These are phyloP conservation scores for Pelobates cultripes DNA, from an alignment of 2,797 vertebrate species.

Conservation along the genomic window DNA sequence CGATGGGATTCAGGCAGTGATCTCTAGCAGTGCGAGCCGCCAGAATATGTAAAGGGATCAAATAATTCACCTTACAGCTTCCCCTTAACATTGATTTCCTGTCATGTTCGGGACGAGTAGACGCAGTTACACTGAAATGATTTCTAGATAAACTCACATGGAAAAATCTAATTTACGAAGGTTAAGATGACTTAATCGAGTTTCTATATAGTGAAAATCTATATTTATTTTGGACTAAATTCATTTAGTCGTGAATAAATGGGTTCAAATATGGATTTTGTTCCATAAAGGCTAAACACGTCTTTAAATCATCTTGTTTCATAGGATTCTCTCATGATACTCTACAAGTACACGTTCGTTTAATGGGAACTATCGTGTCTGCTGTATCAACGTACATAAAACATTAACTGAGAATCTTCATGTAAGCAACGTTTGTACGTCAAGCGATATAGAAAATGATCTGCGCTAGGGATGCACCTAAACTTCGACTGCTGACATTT, in stretches of 20 bases:
- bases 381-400: too few species aligned
- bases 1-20: too few species aligned
- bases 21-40: neutral
- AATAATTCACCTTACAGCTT: neutral
- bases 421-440: too few species aligned
- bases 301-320: neutral
- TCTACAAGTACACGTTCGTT: too few species aligned
- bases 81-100: neutral
- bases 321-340: too few species aligned
- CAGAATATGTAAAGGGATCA: neutral
- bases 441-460: too few species aligned
- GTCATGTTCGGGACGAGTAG: neutral
- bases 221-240: neutral
- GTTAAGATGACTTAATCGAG: neutral
- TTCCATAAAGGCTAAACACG: neutral
- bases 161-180: neutral
- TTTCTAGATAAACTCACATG: constrained; percentile 1
- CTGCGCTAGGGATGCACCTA: too few species aligned
- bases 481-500: too few species aligned
- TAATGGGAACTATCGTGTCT: too few species aligned
- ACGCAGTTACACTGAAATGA: neutral
- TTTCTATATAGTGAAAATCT: neutral
- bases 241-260: neutral
- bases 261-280: neutral
- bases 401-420: too few species aligned